Base-by-base conservation (phyloP, 2,113 vertebrate species). In the Vicugna pacos region DNA sequence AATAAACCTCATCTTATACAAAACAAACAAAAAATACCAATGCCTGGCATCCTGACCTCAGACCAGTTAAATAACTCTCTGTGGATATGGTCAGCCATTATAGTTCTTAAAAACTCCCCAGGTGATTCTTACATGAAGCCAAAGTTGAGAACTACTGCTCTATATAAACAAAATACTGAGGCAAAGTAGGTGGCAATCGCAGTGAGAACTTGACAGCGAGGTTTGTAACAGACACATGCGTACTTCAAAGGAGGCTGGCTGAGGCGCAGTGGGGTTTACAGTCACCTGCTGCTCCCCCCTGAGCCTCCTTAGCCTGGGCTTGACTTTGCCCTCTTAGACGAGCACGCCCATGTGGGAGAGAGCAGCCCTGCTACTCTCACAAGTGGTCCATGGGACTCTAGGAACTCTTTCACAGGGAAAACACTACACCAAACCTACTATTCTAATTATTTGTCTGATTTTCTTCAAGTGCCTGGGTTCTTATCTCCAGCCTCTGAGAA, bases 1-100 rank as follows among this genome's bases (percentile, higher is more conserved):
- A 96, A 86, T 94, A 96, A 85, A 91, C 60, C 28, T 96, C 62
- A 62, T 48, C 62, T 86, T 92, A 62, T 30, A 77, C 90, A 79
- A 80, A 87, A 86, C 4, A 81, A 60, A 60, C 58, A 60, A 60
- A 60, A 60, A 60, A 60, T 60, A 60, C 24, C 58, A 60, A 60
- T 26, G 70, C 35, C 38, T 52, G 50, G n/a, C 2, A 24, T 35
- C 28, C 35, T 56, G 35, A 85, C 60, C n/a, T 76, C 38, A 76
- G 56, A 35, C 56, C 35, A 48, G 19, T 72, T 87, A 87, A 72
- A 60, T 42, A 30, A 60, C 6, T 60, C 48, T 35, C 13, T 62
- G 56, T 10, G 20, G 70, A 77, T 67, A 35, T 22, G 14, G 48
- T 86, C 15, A 67, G 70, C 62, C 20, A 67, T 46, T 13, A 92